Evolutionary conservation across 1,140 invertebrate species (phyloP).

Genomic region (Drosophila kikkawai): DNA sequence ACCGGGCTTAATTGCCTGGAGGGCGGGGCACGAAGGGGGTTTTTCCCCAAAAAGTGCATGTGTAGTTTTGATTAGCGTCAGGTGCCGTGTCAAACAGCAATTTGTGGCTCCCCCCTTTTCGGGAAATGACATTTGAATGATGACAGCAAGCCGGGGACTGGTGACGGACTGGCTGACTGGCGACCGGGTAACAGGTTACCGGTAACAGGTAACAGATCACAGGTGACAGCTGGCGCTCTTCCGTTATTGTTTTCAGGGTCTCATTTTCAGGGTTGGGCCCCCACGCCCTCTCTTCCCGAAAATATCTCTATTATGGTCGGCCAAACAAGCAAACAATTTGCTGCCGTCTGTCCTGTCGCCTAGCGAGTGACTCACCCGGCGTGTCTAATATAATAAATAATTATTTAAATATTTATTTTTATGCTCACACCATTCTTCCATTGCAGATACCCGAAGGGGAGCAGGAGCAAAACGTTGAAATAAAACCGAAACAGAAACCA

Average conservation of each 20-base stretch:
- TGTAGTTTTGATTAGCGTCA: slow-evolving; percentile 79
- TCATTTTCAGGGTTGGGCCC: slow-evolving; percentile 24
- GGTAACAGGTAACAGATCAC: slow-evolving; percentile 34
- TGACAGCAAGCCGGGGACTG: slow-evolving; percentile 55
- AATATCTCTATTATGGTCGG: slow-evolving; percentile 75
- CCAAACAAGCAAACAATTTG: slow-evolving; percentile 79
- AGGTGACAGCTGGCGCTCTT: slow-evolving; percentile 72
- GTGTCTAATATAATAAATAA: slow-evolving; percentile 30
- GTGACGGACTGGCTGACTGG: slow-evolving; percentile 3
- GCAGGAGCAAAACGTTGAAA: slow-evolving; percentile 1
- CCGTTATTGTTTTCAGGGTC: slow-evolving; percentile 35
- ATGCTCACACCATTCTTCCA: background rate
- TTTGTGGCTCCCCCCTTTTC: slow-evolving; percentile 50
- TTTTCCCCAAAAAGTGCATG: slow-evolving; percentile 38
- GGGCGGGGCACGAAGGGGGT: background rate
- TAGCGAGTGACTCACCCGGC: slow-evolving; percentile 26
- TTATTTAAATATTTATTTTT: slow-evolving; percentile 39
- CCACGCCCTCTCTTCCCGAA: slow-evolving; percentile 8
- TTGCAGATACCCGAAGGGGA: slow-evolving; percentile 10
- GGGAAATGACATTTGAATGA: slow-evolving; percentile 76
- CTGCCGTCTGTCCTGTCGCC: slow-evolving; percentile 39
- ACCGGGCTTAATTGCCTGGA: slow-evolving; percentile 56
- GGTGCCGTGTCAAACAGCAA: slow-evolving; percentile 80
- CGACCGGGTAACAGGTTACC: slow-evolving; percentile 14
- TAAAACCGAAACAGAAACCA: slow-evolving; percentile 20